phyloP scores from a whole-genome alignment of 2,113 vertebrate genomes.

The Pachypanchax playfairii region DNA sequence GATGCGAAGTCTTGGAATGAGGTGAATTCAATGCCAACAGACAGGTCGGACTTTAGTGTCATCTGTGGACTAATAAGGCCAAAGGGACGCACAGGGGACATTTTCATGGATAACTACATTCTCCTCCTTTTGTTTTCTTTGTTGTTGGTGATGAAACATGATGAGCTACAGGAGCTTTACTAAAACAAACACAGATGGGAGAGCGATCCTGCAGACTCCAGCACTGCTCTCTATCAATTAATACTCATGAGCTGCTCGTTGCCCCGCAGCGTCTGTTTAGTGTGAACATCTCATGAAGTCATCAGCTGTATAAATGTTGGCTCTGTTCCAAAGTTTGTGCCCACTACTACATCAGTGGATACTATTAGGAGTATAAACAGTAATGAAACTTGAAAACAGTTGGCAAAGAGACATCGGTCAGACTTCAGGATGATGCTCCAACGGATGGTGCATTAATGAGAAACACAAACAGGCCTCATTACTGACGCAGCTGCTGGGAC shows the following conservation, averaged over 20 bases:
- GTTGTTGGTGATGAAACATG: too few species aligned
- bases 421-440: constrained; percentile 49
- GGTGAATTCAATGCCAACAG: constrained; percentile 78
- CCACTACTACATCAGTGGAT: constrained; percentile 6
- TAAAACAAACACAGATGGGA: constrained; percentile 1
- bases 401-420: constrained; percentile 36
- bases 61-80: constrained; percentile 77
- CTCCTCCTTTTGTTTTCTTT: constrained; percentile 17
- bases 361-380: constrained; percentile 50
- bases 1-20: constrained; percentile 79
- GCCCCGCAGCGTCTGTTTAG: constrained; percentile 18
- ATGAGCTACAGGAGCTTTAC: constrained; percentile 20
- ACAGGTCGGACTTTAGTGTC: constrained; percentile 64
- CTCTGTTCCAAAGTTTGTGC: constrained; percentile 8
- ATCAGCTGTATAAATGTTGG: constrained; percentile 53
- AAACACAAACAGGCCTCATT: constrained; percentile 32
- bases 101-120: constrained; percentile 20
- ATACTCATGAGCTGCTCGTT: background rate
- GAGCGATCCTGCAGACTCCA: background rate
- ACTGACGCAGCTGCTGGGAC: background rate
- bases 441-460: constrained; percentile 27
- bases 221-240: constrained; percentile 40
- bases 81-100: constrained; percentile 31
- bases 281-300: constrained; percentile 57
- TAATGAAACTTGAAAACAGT: constrained; percentile 64